phyloP scores from a whole-genome alignment of 2,797 vertebrate genomes.

The Sylvilagus floridanus region DNA sequence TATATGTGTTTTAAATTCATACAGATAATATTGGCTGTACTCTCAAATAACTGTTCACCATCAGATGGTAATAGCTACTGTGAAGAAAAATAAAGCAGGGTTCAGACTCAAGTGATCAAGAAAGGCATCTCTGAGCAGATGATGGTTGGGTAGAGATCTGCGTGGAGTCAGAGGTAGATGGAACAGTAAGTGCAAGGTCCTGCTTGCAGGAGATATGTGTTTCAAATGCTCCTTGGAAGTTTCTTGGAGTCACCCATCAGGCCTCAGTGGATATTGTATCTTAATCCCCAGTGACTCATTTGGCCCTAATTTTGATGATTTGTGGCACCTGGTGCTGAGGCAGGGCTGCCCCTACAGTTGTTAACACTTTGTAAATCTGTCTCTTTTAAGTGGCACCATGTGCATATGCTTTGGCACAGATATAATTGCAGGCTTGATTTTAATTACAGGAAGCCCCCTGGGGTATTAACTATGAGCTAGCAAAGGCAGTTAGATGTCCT shows the following conservation, averaged over 20 bases:
- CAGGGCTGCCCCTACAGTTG: slow-evolving; percentile 54
- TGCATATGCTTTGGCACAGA: slow-evolving; percentile 3
- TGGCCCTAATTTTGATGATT: slow-evolving; percentile 79
- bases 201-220: background rate
- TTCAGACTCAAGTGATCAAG: background rate
- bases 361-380: slow-evolving; percentile 81
- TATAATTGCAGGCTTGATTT: slow-evolving; percentile 64
- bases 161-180: background rate
- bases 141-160: background rate
- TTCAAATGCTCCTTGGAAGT: background rate
- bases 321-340: slow-evolving; percentile 64
- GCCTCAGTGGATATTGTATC: background rate
- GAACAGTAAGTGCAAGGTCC: slow-evolving; percentile 21
- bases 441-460: slow-evolving; percentile 69
- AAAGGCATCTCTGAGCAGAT: background rate
- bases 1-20: background rate
- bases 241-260: slow-evolving; percentile 54
- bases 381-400: slow-evolving; percentile 67
- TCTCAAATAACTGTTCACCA: background rate
- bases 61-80: background rate
- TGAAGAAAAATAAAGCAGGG: background rate
- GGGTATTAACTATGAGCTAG: slow-evolving; percentile 25
- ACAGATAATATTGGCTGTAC: background rate
- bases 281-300: background rate
- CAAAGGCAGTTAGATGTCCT: background rate